Evolutionary conservation across 2,888 invertebrate species (phyloP), one percentile per base, ranked within the genome.

Genomic region (Epinotia ramella): DNA sequence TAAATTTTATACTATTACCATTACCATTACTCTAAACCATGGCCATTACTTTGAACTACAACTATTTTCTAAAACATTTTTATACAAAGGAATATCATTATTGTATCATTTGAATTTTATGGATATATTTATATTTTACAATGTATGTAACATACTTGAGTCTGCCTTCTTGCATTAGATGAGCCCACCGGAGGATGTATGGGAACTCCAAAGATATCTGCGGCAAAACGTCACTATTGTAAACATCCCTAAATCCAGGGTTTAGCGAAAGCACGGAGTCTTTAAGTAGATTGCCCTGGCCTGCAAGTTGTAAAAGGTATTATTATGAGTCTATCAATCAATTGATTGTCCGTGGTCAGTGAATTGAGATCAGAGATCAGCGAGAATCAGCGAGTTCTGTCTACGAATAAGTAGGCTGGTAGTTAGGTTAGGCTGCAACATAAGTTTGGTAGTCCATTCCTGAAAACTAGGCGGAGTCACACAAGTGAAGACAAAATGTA

Each of bases 131-230:
- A 12, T 13, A 28, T 59, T 59, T 20, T 59, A 28, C 13, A 24
- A 59, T 28, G 59, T 62, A 62, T 0, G 1, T 6, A 5, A 12
- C 69, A 13, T 77, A 87, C 83, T 83, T 83, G 56, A 82, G 11
- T 70, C 79, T 24, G 20, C 85, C 86, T 56, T 88, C 86, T 62
- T 87, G 87, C 18, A 87, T 77, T 0, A 81, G 80, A 65, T 88
- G 88, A 28, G 81, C 69, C 87, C 87, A 88, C 64, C 88, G 81
- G 24, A 86, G 74, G 6, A 78, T 80, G n/a, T 79, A 81, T 0
- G 84, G 81, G 40, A 80, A 87, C 73, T 89, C 88, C 13, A 85
- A 28, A 3, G 83, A 80, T 56, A 85, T 76, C 79, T 86, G 82
- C 0, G 88, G 87, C 3, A 80, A 24, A 0, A 83, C 33, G 12